Base-by-base conservation (phyloP, 2,113 vertebrate genomes). In the Chauna torquata region DNA sequence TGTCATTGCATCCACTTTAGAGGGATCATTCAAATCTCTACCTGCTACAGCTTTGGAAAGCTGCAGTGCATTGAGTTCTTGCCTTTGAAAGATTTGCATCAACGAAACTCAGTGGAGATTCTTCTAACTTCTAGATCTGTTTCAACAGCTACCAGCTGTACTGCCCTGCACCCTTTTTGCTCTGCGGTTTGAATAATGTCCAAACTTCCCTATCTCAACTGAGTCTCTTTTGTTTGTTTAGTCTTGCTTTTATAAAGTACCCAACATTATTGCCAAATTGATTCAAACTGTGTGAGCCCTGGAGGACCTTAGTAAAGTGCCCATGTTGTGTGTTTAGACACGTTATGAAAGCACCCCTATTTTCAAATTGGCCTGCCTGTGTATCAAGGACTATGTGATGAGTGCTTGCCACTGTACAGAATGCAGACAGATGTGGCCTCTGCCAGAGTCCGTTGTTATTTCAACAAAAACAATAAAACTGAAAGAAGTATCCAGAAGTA, bases 371-470 rank as follows among this genome's bases (percentile, higher is more conserved):
- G 38, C 42, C 50, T 92, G 50, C 44, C 69, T 18, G 1, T 59
- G 18, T 83, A 64, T 25, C 59, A 28, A 4, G 66, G 68, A 70
- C 62, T 38, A 64, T 24, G 50, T 50, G 62, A 15, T 76, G 72
- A 94, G 61, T 84, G 59, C 55, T 90, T 94, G n/a, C 47, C 69
- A 76, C 90, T 91, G 83, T 76, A 76, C 69, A 89, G 92, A 86
- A 76, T 44, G n/a, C 72, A 96, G 80, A 82, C 79, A 93, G 88
- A 72, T 28, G 49, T 28, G 69, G 64, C 57, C 55, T 93, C 52
- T 82, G 72, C 88, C 24, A 92, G 13, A 92, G 20, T 36, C 55
- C 64, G 78, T 83, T 88, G 55, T 47, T 92, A 69, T 89, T 86
- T 88, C 81, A 89, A 82, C 50, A 91, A 86, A 75, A 81, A 27